Percentiles rank a stretch among this genome's conserved stretches.
Evolutionary conservation across 2,113 vertebrate species (phyloP).

Genomic region (Struthidea cinerea): DNA sequence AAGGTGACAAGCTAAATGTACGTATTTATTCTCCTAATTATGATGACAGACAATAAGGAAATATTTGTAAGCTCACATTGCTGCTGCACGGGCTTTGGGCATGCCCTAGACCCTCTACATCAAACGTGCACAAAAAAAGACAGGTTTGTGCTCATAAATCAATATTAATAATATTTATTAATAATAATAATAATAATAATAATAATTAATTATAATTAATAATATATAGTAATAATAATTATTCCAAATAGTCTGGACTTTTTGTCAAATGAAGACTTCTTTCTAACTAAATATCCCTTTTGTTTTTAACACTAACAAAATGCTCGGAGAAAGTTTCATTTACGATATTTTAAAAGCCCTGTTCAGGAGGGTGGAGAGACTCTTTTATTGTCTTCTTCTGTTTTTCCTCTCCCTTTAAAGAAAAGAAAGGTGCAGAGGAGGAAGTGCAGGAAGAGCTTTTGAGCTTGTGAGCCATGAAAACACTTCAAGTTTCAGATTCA

Average conservation of each 20-base stretch:
- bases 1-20: not conserved
- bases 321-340: not conserved
- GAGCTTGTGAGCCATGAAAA: not conserved
- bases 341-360: not conserved
- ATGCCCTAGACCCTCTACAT: not conserved
- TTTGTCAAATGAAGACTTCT: not conserved
- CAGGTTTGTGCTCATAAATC: not conserved
- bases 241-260: not conserved
- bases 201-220: too few relatives aligned
- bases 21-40: not conserved
- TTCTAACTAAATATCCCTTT: not conserved
- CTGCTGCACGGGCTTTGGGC: not conserved
- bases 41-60: not conserved
- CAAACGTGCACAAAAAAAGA: not conserved
- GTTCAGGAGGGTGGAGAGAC: not conserved
- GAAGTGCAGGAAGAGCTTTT: not conserved
- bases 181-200: too few relatives aligned
- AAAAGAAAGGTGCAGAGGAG: not conserved
- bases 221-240: too few relatives aligned
- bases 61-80: not conserved
- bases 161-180: not conserved
- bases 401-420: not conserved
- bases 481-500: not conserved
- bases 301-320: not conserved
- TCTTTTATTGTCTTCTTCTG: not conserved